Conservation (phyloP, 2,888 invertebrate species). For the Ceratothoa steindachneri region DNA sequence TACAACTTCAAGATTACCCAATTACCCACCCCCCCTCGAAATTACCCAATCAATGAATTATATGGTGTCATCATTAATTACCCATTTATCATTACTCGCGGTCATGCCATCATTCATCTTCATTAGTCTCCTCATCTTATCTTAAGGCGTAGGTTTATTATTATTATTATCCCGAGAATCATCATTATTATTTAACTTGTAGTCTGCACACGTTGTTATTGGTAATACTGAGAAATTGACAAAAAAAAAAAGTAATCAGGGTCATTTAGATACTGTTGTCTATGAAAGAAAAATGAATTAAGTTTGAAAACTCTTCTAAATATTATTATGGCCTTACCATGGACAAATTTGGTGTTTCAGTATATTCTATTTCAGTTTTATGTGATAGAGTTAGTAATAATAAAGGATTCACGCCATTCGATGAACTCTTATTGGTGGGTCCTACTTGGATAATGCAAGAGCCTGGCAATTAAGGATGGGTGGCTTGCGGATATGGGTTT, state of each 20-base stretch:
- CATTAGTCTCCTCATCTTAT: not conserved
- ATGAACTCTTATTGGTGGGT: not conserved
- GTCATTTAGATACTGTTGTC: constrained; percentile 11
- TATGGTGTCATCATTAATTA: not conserved
- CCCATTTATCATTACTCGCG: not conserved
- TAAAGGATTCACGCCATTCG: constrained; percentile 46
- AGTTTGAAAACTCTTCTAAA: constrained; percentile 6
- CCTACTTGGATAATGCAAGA: too few species aligned
- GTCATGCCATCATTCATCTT: not conserved
- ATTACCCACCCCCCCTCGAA: too few species aligned
- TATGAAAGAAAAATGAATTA: constrained; percentile 12
- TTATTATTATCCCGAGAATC: not conserved
- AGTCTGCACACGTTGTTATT: constrained; percentile 12
- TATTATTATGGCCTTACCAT: constrained; percentile 41
- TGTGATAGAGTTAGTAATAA: constrained; percentile 47
- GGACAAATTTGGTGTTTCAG: constrained; percentile 47
- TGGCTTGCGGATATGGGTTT: too few species aligned
- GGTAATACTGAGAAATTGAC: not conserved
- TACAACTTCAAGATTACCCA: not conserved
- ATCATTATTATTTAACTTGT: constrained; percentile 1
- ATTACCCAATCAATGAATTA: not conserved
- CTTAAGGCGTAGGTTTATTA: not conserved
- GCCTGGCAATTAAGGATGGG: too few species aligned
- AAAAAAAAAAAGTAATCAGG: constrained; percentile 1
- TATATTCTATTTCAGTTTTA: constrained; percentile 48